Base-by-base conservation (phyloP, 2,888 invertebrate genomes). In the Panopea generosa region DNA sequence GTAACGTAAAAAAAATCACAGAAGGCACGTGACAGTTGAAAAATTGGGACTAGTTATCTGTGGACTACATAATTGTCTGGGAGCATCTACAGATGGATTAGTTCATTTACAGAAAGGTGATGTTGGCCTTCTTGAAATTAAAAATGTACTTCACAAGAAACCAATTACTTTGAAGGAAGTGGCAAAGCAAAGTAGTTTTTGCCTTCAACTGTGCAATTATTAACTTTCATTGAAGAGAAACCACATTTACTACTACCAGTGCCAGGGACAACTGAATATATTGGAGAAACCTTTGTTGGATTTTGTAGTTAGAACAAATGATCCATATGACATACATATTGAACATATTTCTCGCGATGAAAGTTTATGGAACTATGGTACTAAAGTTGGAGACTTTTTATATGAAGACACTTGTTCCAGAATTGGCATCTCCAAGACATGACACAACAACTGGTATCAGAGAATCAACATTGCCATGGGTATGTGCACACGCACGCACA, bases 41-140 rank as follows among this genome's bases (percentile, higher is more conserved):
- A 38, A 14, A 3, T 49, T 53, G 43, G 79, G 74, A 18, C 49
- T 71, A 2, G 38, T 71, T 1, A 61, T 75, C 9, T 11, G 55
- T 33, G 14, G 27, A 45, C 9, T 50, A 4, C 7, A 55, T 4
- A 53, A 55, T 20, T 79, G 33, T 55, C 49, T 75, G 2, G 79
- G 56, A 22, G 55, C 33, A 6, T 71, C 71, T 52, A 70, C 75
- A 29, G 75, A 75, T 69, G 71, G 79, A 43, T 14, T 60, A 16
- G 69, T 75, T 0, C 24, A n/a, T 26, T 20, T 26, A 18, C 49
- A 49, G 50, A 20, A 29, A 1, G 16, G 33, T 0, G 49, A 38
- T 33, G 3, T 18, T 33, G 62, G 62, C n/a, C 20, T 38, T 7
- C 27, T 60, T 11, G 68, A 60, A 68, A 18, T 53, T 20, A 60